Evolutionary conservation across 1,140 invertebrate species (phyloP).

Genomic region (Drosophila micromelanica): DNA sequence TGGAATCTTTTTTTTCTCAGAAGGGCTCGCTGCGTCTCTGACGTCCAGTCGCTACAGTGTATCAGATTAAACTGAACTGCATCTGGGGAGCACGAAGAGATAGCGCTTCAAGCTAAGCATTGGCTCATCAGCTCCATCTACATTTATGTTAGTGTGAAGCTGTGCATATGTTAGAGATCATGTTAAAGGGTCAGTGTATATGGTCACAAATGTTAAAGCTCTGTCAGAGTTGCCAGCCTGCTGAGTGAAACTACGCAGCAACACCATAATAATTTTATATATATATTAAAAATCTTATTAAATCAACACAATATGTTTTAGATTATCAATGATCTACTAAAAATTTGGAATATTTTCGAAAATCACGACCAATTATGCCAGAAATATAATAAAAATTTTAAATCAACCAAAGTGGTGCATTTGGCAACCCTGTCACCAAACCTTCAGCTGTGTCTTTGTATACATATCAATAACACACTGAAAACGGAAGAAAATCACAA

Average conservation of each 20-base stretch:
- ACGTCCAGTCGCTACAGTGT: slow-evolving; percentile 12
- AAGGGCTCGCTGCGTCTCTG: neutral
- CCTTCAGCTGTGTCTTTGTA: slow-evolving; percentile 46
- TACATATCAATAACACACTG: slow-evolving; percentile 43
- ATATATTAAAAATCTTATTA: neutral
- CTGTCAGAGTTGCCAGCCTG: slow-evolving; percentile 18
- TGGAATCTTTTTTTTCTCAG: neutral
- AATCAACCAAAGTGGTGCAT: neutral
- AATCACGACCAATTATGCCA: neutral
- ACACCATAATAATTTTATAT: neutral
- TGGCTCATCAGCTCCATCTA: neutral
- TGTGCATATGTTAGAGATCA: slow-evolving; percentile 26
- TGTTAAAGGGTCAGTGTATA: slow-evolving; percentile 23
- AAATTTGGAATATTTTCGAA: neutral
- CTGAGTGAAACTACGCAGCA: slow-evolving; percentile 17
- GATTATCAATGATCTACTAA: neutral
- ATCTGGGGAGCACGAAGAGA: neutral
- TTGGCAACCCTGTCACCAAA: slow-evolving; percentile 30
- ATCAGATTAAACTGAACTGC: slow-evolving; percentile 18
- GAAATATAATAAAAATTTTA: neutral
- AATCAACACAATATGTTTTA: neutral
- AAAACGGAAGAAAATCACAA: slow-evolving; percentile 36
- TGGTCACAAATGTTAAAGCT: slow-evolving; percentile 15
- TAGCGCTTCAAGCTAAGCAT: slow-evolving; percentile 9
- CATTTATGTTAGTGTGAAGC: neutral